These are phyloP conservation scores for Meriones psammophilus DNA, from an alignment of 2,797 vertebrate genomes.

Conservation along the genomic window DNA sequence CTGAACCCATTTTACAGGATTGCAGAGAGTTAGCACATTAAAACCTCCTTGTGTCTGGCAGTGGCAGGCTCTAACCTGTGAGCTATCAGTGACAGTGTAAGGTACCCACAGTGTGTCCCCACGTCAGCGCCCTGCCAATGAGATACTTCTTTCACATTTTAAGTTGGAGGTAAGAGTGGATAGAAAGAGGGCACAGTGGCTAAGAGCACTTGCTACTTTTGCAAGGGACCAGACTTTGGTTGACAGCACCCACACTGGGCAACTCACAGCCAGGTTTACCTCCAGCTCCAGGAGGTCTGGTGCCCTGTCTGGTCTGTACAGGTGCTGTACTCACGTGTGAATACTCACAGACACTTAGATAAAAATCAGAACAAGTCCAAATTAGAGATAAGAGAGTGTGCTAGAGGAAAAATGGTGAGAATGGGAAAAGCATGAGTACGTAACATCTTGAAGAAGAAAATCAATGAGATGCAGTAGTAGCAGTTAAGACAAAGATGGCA, in stretches of 20 bases:
- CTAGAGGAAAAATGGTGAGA: background rate
- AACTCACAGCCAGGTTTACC: background rate
- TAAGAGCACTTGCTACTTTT: no score
- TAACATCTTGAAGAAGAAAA: constrained; percentile 17
- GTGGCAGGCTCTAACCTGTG: background rate
- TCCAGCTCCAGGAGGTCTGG: background rate
- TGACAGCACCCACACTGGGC: background rate
- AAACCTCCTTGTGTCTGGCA: background rate
- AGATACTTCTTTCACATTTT: background rate
- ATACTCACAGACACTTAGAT: background rate
- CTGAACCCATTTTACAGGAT: background rate
- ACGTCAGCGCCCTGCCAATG: background rate
- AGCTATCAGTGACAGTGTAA: background rate
- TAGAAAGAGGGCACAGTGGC: background rate
- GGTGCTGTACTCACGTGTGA: background rate
- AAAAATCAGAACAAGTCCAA: background rate
- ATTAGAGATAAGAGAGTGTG: background rate
- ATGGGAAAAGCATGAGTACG: background rate
- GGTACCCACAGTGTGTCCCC: background rate
- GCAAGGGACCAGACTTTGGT: background rate
- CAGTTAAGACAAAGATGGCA: background rate
- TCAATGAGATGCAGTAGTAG: background rate
- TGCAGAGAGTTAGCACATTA: background rate
- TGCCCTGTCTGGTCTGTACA: background rate
- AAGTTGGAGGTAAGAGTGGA: background rate